Evolutionary conservation across 2,113 vertebrate genomes (phyloP).

Genomic region (Taurulus bubalis): DNA sequence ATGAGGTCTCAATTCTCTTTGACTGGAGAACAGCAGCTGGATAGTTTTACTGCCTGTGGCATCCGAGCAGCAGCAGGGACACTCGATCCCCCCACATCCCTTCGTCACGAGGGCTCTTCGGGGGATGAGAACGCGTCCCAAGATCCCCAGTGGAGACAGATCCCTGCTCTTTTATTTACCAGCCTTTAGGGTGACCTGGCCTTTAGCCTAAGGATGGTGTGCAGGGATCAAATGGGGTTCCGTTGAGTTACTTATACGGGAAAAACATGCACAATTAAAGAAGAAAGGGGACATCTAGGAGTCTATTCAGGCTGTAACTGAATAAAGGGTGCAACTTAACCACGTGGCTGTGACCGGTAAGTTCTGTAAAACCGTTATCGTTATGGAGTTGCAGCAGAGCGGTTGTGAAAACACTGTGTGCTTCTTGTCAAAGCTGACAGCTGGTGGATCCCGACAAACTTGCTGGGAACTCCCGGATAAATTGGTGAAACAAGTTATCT

Average conservation of each 20-base stretch:
- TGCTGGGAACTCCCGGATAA: slow-evolving; percentile 43
- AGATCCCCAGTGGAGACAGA: slow-evolving; percentile 71
- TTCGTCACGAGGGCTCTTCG: slow-evolving; percentile 75
- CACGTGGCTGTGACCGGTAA: slow-evolving; percentile 8
- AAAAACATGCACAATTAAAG: background rate
- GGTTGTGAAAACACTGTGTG: slow-evolving; percentile 58
- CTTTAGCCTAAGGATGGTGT: slow-evolving; percentile 39
- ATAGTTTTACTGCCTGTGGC: slow-evolving; percentile 77
- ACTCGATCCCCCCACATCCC: slow-evolving; percentile 72
- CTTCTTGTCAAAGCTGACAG: slow-evolving; percentile 66
- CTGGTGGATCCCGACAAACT: slow-evolving; percentile 51
- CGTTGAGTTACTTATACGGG: slow-evolving; percentile 20
- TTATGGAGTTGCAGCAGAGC: slow-evolving; percentile 41
- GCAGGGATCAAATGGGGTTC: slow-evolving; percentile 30
- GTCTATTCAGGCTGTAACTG: background rate
- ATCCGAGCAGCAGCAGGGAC: slow-evolving; percentile 76
- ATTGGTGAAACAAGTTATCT: slow-evolving; percentile 19
- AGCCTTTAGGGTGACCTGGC: slow-evolving; percentile 63
- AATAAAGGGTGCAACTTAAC: background rate
- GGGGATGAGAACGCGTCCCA: slow-evolving; percentile 75
- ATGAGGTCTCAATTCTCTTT: slow-evolving; percentile 14
- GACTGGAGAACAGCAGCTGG: slow-evolving; percentile 53
- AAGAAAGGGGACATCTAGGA: background rate
- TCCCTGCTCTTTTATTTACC: slow-evolving; percentile 83
- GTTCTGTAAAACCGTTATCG: slow-evolving; percentile 28